These are phyloP conservation scores for Antechinus stuartii DNA, from an alignment of 2,113 vertebrate genomes.

Conservation along the genomic window DNA sequence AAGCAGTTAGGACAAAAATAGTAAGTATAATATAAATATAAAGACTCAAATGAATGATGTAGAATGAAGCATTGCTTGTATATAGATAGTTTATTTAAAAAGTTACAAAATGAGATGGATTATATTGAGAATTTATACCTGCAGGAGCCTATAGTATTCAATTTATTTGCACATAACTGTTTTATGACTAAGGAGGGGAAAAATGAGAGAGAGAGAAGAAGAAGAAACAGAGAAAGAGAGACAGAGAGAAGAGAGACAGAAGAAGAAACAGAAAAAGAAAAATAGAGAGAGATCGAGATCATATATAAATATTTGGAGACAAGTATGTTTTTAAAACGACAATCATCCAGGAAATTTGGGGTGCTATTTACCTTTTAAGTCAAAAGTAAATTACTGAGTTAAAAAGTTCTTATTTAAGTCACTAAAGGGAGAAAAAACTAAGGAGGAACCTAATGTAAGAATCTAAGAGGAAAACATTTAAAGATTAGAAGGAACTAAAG, in stretches of 20 bases:
- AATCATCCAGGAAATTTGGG: background rate
- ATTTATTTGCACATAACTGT: background rate
- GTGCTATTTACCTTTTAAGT: background rate
- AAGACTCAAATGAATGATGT: background rate
- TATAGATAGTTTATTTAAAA: background rate
- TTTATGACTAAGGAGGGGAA: no score
- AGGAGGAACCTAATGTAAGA: background rate
- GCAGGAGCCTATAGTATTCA: background rate
- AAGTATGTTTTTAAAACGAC: background rate
- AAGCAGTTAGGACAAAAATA: background rate
- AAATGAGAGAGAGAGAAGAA: no score
- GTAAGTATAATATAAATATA: background rate
- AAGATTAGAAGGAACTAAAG: background rate
- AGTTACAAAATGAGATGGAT: background rate
- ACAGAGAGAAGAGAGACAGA: background rate
- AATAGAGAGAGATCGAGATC: no score
- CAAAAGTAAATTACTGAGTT: background rate
- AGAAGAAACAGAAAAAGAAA: no score
- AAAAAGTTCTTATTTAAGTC: background rate
- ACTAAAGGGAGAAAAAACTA: background rate
- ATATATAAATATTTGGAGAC: background rate
- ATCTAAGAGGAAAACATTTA: background rate
- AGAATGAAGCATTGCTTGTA: background rate
- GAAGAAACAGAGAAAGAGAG: no score
- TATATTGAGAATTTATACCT: background rate